phyloP scores from a whole-genome alignment of 2,797 vertebrate genomes.

The Clarias pachynema region DNA sequence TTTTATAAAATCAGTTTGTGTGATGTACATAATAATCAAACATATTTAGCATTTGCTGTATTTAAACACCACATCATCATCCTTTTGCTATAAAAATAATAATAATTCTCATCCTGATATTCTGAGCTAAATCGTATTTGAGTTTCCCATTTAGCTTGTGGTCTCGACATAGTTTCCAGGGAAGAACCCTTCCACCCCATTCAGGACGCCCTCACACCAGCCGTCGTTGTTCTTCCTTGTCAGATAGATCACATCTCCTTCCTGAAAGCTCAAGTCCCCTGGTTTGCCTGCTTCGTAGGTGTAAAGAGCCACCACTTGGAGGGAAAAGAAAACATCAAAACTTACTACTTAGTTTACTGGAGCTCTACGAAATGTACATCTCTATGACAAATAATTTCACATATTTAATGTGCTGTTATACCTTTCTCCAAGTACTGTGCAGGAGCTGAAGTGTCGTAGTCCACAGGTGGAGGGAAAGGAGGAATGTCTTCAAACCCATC shows the following conservation, averaged over 20 bases:
- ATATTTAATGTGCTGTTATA: slow-evolving; percentile 19
- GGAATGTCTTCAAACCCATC: slow-evolving; percentile 62
- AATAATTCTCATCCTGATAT: not conserved
- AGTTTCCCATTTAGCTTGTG: slow-evolving; percentile 40
- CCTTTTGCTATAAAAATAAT: not conserved
- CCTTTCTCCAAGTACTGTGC: slow-evolving; percentile 72
- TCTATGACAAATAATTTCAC: not conserved
- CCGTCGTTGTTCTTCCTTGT: slow-evolving; percentile 67
- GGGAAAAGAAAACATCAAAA: slow-evolving; percentile 31
- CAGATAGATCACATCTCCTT: slow-evolving; percentile 71
- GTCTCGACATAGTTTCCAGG: slow-evolving; percentile 73
- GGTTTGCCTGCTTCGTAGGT: slow-evolving; percentile 62
- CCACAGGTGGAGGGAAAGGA: slow-evolving; percentile 72
- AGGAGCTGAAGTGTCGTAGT: slow-evolving; percentile 62
- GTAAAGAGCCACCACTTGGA: slow-evolving; percentile 75
- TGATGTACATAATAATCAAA: not conserved
- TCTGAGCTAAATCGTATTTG: not conserved
- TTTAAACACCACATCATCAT: not conserved
- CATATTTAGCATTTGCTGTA: not conserved
- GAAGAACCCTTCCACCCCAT: slow-evolving; percentile 69
- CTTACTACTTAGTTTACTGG: not conserved
- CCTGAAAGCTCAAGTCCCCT: slow-evolving; percentile 64
- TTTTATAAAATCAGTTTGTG: not conserved
- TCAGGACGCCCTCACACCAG: slow-evolving; percentile 72
- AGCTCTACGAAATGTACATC: not conserved